phyloP scores from a whole-genome alignment of 2,113 vertebrate genomes.

The Platycercus adscitus region DNA sequence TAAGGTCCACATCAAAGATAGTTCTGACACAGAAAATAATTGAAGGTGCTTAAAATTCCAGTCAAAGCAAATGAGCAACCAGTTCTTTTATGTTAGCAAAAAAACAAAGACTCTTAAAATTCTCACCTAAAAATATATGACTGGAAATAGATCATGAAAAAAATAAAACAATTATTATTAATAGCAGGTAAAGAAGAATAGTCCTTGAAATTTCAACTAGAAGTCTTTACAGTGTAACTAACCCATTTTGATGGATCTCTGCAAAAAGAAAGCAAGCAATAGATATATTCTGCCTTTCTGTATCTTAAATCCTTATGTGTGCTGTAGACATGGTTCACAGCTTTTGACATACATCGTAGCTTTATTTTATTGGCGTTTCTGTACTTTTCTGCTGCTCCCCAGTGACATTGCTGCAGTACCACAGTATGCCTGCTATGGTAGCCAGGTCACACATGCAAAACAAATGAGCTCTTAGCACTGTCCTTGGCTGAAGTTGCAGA shows the following conservation, averaged over 20 bases:
- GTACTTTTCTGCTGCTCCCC: neutral
- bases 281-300: neutral
- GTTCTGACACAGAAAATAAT: conserved; percentile 46
- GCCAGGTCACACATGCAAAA: neutral
- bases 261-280: neutral
- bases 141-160: neutral
- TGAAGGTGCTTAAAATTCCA: conserved; percentile 43
- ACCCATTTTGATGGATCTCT: neutral
- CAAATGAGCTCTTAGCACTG: neutral
- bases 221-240: neutral
- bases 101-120: neutral
- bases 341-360: neutral
- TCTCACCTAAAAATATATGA: neutral
- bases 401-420: neutral
- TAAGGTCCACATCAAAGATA: conserved; percentile 36
- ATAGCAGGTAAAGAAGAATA: neutral
- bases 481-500: neutral
- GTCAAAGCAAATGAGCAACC: conserved; percentile 5
- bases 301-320: neutral
- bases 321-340: neutral
- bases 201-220: neutral
- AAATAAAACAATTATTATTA: neutral
- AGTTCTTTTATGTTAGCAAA: neutral
- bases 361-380: neutral
- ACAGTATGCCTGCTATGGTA: fast-evolving